These are phyloP conservation scores for Neosilurus hyrtlii DNA, from an alignment of 2,797 vertebrate genomes.

Conservation along the genomic window DNA sequence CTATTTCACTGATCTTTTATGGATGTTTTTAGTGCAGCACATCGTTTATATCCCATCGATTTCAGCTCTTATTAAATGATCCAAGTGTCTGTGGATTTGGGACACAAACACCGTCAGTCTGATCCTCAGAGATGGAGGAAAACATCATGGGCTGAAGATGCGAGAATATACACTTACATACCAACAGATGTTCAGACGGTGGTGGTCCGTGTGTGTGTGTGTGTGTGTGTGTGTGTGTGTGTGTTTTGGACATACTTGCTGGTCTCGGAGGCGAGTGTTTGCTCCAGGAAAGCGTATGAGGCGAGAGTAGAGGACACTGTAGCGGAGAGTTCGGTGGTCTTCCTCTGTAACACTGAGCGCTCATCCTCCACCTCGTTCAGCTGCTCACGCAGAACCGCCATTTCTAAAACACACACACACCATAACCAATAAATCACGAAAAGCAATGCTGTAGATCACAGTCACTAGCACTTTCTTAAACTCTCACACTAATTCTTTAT, in stretches of 20 bases:
- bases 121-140: no score
- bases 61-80: no score
- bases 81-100: no score
- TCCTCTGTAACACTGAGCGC: slow-evolving; percentile 64
- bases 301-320: slow-evolving; percentile 72
- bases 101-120: no score
- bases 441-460: no score
- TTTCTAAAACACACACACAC: slow-evolving; percentile 61
- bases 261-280: slow-evolving; percentile 67
- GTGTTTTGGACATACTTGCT: slow-evolving; percentile 62
- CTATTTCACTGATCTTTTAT: no score
- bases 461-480: background rate
- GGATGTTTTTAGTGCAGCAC: no score
- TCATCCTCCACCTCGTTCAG: slow-evolving; percentile 68
- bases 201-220: background rate
- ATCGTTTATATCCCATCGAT: no score
- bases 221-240: background rate
- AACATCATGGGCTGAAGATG: no score
- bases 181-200: background rate
- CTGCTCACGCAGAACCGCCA: slow-evolving; percentile 72
- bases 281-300: slow-evolving; percentile 74
- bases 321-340: slow-evolving; percentile 71
- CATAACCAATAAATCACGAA: background rate
- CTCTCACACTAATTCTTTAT: background rate
- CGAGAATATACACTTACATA: no score